phyloP scores from a whole-genome alignment of 2,113 vertebrate species.

The Marcusenius ussheri region DNA sequence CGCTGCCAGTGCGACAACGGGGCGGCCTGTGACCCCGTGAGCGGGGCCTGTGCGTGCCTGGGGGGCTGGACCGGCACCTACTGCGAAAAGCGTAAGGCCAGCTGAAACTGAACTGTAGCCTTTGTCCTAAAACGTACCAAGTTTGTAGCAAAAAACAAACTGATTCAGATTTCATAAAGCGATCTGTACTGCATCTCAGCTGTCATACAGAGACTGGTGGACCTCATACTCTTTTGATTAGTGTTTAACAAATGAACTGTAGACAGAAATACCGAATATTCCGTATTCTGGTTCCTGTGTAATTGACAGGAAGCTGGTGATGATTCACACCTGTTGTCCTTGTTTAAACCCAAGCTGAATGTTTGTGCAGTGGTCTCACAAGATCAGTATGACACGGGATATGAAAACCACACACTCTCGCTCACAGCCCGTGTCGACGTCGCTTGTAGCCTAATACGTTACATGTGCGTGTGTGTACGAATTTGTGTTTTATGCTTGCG shows the following conservation, averaged over 20 bases:
- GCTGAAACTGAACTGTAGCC: neutral
- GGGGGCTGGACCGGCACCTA: slow-evolving; percentile 71
- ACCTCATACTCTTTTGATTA: neutral
- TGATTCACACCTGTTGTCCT: neutral
- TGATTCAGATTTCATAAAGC: neutral
- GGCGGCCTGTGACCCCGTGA: slow-evolving; percentile 66
- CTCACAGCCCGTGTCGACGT: neutral
- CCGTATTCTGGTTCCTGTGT: neutral
- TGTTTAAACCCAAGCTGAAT: neutral
- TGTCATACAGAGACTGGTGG: neutral
- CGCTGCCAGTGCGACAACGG: slow-evolving; percentile 66
- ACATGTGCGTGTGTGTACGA: neutral
- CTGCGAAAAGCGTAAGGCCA: slow-evolving; percentile 63
- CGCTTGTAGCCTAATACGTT: neutral
- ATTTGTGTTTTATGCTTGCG: neutral
- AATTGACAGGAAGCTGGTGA: neutral
- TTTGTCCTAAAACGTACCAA: neutral
- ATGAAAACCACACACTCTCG: neutral
- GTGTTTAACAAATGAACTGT: neutral
- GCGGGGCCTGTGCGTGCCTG: slow-evolving; percentile 67
- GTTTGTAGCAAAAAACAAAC: neutral
- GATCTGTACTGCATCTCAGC: neutral
- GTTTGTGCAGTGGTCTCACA: neutral
- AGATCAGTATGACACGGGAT: neutral
- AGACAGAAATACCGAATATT: neutral